Base-by-base conservation (phyloP, 2,888 invertebrate species). In the Patella depressa region DNA sequence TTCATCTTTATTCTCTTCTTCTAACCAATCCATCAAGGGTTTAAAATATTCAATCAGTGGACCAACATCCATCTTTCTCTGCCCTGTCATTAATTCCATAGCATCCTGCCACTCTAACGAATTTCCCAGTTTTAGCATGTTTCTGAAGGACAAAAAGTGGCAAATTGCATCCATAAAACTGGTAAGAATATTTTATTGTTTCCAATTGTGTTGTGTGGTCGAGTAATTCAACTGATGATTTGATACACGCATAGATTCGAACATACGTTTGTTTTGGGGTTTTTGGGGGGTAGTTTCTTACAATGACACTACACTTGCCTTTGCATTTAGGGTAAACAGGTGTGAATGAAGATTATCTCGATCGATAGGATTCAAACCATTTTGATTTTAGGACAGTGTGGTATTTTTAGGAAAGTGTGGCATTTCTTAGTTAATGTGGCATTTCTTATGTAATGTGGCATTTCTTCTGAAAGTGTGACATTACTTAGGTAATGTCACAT, bases 11-110 rank as follows among this genome's bases (percentile, higher is more conserved):
- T 65, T 85, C 24, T 71, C n/a, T 2, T 94, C 94, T 77, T 94
- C 93, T 0, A 97, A 93, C 96, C 96, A 97, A 0, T 94, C 92
- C 81, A 94, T 93, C 29, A 97, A 91, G 0, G 96, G 97, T 82
- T 95, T 93, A 91, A 96, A 97, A 89, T 96, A 97, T 90, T 95
- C 94, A 53, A 96, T 92, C 84, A 97, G 93, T 0, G 96, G 94
- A 82, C 94, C 94, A 0, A 95, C 95, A 69, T 96, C 95, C 88
- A 97, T 93, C 83, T 94, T 93, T 71, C 85, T 78, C 11, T 81
- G 86, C 0, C 96, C 96, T 0, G 96, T 95, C 0, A 96, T 94
- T 87, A 95, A 95, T 88, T 95, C 94, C 70, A 98, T 93, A 2
- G 95, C 94, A 86, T 96, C 95, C 71, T 94, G 89, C 93, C 93